A percentile compares a stretch with the other conserved stretches of the same genome.
phyloP scores from a whole-genome alignment of 2,797 vertebrate genomes.

The Chrosomus eos region DNA sequence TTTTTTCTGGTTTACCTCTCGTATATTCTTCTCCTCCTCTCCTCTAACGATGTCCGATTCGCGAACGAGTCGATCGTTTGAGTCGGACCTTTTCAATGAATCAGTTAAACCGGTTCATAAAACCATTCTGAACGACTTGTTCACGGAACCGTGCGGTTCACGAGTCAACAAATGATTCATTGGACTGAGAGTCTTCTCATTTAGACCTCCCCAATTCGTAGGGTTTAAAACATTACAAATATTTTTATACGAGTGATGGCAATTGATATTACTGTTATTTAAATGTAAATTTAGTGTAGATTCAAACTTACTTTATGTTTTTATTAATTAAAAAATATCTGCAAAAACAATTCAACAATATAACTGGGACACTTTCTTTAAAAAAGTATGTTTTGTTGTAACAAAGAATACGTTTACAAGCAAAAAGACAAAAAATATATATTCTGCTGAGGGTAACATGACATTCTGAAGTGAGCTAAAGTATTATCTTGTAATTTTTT shows the following conservation, averaged over 20 bases:
- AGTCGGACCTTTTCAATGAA: background rate
- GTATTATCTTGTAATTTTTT: background rate
- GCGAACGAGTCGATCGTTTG: background rate
- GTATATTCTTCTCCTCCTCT: constrained; percentile 59
- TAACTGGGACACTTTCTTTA: background rate
- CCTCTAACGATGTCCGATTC: constrained; percentile 44
- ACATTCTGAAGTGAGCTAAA: background rate
- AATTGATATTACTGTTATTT: background rate
- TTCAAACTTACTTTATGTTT: background rate
- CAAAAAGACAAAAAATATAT: background rate
- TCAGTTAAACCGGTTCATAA: background rate
- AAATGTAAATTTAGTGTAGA: background rate
- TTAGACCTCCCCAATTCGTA: background rate
- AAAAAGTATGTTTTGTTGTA: background rate
- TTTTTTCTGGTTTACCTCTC: constrained; percentile 52
- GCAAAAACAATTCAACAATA: background rate
- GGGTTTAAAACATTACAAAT: too few species aligned
- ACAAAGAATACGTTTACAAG: background rate
- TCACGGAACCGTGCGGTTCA: background rate
- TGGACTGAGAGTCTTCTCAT: background rate
- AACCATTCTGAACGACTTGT: background rate
- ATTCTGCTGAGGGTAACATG: background rate
- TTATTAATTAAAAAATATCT: background rate
- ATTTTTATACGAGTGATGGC: background rate
- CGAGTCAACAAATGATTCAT: background rate